phyloP scores from a whole-genome alignment of 2,113 vertebrate species.

The Sinocyclocheilus anshuiensis region DNA sequence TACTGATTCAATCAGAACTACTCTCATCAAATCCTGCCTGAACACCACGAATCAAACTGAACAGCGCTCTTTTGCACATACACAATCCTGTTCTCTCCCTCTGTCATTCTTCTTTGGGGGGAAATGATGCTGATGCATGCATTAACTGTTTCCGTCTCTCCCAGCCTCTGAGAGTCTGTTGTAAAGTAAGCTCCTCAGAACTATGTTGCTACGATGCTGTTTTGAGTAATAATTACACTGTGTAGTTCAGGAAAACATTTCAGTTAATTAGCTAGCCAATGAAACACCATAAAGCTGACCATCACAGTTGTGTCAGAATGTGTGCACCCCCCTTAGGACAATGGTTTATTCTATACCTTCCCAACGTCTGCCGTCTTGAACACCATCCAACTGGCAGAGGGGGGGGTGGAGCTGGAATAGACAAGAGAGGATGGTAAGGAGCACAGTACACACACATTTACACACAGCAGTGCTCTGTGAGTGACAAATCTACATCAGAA shows the following conservation, averaged over 20 bases:
- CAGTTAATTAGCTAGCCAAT: background rate
- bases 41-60: constrained; percentile 31
- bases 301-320: constrained; percentile 20
- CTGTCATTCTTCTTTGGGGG: constrained; percentile 20
- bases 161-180: background rate
- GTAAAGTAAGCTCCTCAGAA: background rate
- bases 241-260: background rate
- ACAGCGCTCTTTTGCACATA: constrained; percentile 22
- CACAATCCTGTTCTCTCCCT: constrained; percentile 6
- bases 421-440: constrained; percentile 33
- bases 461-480: background rate
- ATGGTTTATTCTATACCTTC: constrained; percentile 58
- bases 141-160: constrained; percentile 27
- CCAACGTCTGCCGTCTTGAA: constrained; percentile 67
- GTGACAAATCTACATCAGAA: background rate
- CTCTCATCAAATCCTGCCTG: constrained; percentile 44
- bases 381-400: constrained; percentile 65
- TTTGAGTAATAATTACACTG: background rate
- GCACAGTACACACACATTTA: background rate
- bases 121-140: constrained; percentile 38
- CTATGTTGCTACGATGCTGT: background rate
- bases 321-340: constrained; percentile 13
- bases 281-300: background rate
- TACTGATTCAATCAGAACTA: constrained; percentile 45
- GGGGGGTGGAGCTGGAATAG: constrained; percentile 51